phyloP scores from a whole-genome alignment of 2,113 vertebrate genomes.

The Bubalus kerabau region DNA sequence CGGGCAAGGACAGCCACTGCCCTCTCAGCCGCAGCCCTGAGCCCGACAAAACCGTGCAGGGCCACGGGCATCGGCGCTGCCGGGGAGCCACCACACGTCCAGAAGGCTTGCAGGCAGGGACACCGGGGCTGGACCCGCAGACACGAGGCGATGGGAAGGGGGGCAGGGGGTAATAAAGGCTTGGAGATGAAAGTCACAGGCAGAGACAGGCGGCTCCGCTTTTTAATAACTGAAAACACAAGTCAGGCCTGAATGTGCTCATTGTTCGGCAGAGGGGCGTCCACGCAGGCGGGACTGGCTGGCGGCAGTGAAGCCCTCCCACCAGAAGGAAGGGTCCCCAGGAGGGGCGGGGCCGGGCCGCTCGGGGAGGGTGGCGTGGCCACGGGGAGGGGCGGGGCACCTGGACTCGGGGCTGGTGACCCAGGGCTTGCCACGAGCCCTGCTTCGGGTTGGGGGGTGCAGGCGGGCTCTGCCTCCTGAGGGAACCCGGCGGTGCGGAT shows the following conservation, averaged over 20 bases:
- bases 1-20: constrained; percentile 14
- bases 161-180: constrained; percentile 82
- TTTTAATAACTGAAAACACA: constrained; percentile 90
- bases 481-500: background rate
- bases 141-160: constrained; percentile 81
- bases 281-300: constrained; percentile 80
- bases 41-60: constrained; percentile 68
- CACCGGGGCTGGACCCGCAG: constrained; percentile 78
- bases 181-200: constrained; percentile 87
- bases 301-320: constrained; percentile 82
- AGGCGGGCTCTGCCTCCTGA: background rate
- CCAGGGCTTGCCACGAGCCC: background rate
- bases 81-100: constrained; percentile 70
- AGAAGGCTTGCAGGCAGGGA: constrained; percentile 75
- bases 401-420: background rate
- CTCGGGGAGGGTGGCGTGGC: constrained; percentile 51
- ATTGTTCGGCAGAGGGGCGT: constrained; percentile 82
- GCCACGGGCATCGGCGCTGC: constrained; percentile 76
- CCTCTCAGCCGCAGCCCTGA: background rate
- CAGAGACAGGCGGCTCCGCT: constrained; percentile 86
- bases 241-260: constrained; percentile 86
- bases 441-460: background rate
- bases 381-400: background rate
- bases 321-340: constrained; percentile 78
- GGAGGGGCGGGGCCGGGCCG: background rate